A percentile compares a stretch with the other conserved stretches of the same genome.
phyloP scores from a whole-genome alignment of 2,888 invertebrate genomes.

The Lissonota sp. region DNA sequence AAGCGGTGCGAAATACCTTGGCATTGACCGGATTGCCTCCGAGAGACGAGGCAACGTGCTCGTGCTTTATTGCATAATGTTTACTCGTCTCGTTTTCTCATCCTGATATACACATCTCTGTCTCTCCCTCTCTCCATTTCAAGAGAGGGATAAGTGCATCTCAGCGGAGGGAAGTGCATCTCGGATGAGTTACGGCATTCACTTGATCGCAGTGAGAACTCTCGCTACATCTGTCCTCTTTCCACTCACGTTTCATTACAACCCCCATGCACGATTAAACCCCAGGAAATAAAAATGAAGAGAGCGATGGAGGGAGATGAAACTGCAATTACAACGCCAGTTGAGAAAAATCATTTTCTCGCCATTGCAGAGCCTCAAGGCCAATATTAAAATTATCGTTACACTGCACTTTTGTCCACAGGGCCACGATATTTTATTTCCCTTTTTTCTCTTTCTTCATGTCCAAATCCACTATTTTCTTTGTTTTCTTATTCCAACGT shows the following conservation, averaged over 20 bases:
- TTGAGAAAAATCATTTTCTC: slow-evolving; percentile 14
- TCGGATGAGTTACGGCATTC: slow-evolving; percentile 68
- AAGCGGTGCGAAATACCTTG: slow-evolving; percentile 79
- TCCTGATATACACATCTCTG: slow-evolving; percentile 70
- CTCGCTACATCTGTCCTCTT: slow-evolving; percentile 10
- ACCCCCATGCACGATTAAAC: slow-evolving; percentile 12
- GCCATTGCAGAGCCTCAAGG: slow-evolving; percentile 44
- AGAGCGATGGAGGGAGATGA: slow-evolving; percentile 1
- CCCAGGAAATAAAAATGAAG: neutral
- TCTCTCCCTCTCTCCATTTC: neutral
- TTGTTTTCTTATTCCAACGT: no score
- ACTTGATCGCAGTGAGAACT: slow-evolving; percentile 30
- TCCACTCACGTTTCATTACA: slow-evolving; percentile 38
- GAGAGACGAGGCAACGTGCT: slow-evolving; percentile 74
- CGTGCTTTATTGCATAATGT: slow-evolving; percentile 78
- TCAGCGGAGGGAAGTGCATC: slow-evolving; percentile 60
- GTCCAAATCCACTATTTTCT: no score
- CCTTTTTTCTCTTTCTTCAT: no score
- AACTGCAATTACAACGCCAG: slow-evolving; percentile 44
- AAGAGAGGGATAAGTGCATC: slow-evolving; percentile 13
- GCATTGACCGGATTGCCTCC: slow-evolving; percentile 82
- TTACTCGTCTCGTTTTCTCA: slow-evolving; percentile 80
- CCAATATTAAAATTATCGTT: slow-evolving; percentile 54
- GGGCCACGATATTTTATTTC: slow-evolving; percentile 27
- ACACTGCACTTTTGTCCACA: slow-evolving; percentile 27